Evolutionary conservation across 2,113 vertebrate species (phyloP).

Genomic region (Cyprinodon tularosa): DNA sequence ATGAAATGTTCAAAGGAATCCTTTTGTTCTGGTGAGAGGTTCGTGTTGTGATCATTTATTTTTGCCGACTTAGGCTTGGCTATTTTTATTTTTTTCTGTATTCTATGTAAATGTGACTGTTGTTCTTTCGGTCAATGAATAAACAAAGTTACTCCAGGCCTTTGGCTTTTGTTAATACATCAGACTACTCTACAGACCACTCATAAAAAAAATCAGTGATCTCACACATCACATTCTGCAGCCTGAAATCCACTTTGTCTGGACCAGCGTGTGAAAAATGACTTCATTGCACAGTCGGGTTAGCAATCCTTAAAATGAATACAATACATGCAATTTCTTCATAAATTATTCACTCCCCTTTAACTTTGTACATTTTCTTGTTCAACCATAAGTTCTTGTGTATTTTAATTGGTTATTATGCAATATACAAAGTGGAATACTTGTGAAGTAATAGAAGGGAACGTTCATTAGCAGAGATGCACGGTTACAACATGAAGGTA

Average conservation of each 20-base stretch:
- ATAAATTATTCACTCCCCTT: no score
- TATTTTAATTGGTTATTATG: no score
- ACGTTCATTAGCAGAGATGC: no score
- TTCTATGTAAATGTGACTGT: conserved; percentile 46
- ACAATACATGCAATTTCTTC: no score
- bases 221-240: background rate
- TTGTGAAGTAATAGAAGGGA: no score
- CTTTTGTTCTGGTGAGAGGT: background rate
- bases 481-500: no score
- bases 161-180: conserved; percentile 33
- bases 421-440: no score
- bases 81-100: conserved; percentile 28
- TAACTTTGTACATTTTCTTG: no score
- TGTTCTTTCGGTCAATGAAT: conserved; percentile 64
- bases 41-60: conserved; percentile 73
- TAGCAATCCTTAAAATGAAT: background rate
- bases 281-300: background rate
- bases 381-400: no score
- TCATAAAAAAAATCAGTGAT: conserved; percentile 30
- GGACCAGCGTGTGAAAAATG: background rate
- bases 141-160: conserved; percentile 69
- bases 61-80: conserved; percentile 29
- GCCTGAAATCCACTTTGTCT: conserved; percentile 11
- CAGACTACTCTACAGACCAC: conserved; percentile 9
- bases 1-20: background rate